A percentile compares a stretch with the other conserved stretches of the same genome.
phyloP scores from a whole-genome alignment of 2,888 invertebrate species.

The Seira sanloemensis region DNA sequence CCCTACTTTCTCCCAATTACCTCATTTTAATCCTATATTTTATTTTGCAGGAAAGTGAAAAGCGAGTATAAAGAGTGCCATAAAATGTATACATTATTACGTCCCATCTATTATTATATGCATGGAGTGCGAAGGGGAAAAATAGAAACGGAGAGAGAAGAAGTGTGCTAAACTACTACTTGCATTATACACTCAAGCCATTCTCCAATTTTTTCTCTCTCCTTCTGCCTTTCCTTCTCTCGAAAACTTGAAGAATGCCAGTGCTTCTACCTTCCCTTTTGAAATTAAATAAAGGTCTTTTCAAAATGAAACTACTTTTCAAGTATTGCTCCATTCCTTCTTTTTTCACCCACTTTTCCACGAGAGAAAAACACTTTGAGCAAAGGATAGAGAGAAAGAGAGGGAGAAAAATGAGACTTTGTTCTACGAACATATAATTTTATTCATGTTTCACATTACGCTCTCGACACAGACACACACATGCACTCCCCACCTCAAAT shows the following conservation, averaged over 20 bases:
- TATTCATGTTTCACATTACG: constrained; percentile 5
- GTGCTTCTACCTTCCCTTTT: constrained; percentile 21
- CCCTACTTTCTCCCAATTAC: constrained; percentile 16
- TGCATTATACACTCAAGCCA: no score
- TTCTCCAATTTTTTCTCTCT: no score
- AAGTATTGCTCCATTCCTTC: constrained; percentile 30
- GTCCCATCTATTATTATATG: constrained; percentile 3
- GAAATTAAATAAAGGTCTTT: constrained; percentile 55
- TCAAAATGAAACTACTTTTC: constrained; percentile 33
- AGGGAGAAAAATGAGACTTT: constrained; percentile 13
- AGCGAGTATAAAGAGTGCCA: constrained; percentile 10
- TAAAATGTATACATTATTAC: constrained; percentile 13
- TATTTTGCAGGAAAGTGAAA: constrained; percentile 1
- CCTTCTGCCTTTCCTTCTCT: no score
- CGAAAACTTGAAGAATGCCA: constrained; percentile 23
- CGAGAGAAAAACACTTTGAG: background rate
- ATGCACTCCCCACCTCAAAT: no score
- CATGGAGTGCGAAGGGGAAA: background rate
- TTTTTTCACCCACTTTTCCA: background rate
- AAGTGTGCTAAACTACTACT: background rate
- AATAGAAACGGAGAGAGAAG: background rate
- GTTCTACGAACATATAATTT: constrained; percentile 3
- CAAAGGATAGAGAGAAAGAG: background rate
- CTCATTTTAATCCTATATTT: background rate
- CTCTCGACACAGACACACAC: background rate